These are phyloP conservation scores for Gisinianus flammeolus DNA, from an alignment of 2,888 invertebrate species.

Conservation along the genomic window DNA sequence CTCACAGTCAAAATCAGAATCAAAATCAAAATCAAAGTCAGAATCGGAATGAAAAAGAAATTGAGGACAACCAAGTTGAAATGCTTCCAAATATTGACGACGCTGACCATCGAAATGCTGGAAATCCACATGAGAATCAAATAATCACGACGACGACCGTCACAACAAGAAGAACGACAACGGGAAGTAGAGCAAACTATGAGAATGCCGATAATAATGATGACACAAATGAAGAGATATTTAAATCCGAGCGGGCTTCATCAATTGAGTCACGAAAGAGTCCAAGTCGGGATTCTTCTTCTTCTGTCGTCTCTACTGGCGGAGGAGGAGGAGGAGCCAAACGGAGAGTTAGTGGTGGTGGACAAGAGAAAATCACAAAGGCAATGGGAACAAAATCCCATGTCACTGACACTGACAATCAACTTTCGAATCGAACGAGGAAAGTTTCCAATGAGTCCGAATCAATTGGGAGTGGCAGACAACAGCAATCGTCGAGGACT, in stretches of 20 bases:
- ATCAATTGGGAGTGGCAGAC: not conserved
- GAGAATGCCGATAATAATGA: not conserved
- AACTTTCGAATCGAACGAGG: no score
- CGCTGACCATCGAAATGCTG: not conserved
- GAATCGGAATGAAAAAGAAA: not conserved
- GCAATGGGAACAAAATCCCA: not conserved
- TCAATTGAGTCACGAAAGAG: no score
- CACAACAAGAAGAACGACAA: slow-evolving; percentile 26
- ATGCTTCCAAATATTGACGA: not conserved
- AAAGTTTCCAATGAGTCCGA: not conserved
- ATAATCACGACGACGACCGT: slow-evolving; percentile 44
- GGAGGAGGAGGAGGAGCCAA: slow-evolving; percentile 3
- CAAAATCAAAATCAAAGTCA: not conserved
- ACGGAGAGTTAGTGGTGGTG: not conserved
- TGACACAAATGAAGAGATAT: no score
- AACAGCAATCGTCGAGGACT: not conserved
- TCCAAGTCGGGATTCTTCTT: no score
- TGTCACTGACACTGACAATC: no score
- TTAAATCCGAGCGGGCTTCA: no score
- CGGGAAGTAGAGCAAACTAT: not conserved
- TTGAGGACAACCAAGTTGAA: not conserved
- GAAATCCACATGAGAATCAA: slow-evolving; percentile 26
- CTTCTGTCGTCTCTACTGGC: no score
- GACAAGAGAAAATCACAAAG: not conserved
- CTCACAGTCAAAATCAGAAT: not conserved